phyloP scores from a whole-genome alignment of 2,113 vertebrate species.

The Blennius ocellaris region DNA sequence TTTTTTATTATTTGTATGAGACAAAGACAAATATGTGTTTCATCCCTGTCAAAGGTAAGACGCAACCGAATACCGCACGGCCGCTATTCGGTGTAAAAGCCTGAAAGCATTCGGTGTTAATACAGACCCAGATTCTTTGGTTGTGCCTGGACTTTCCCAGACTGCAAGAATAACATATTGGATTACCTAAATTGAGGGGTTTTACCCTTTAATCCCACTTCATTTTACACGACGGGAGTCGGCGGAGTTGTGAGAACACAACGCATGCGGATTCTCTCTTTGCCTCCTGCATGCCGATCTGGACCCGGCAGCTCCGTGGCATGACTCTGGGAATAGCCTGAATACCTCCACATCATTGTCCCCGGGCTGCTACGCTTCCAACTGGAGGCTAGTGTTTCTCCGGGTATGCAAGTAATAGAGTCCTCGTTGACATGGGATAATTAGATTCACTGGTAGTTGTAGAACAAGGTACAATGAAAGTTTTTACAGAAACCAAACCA shows the following conservation, averaged over 20 bases:
- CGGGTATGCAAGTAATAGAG: slow-evolving; percentile 22
- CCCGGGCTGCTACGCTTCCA: slow-evolving; percentile 27
- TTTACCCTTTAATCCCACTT: slow-evolving; percentile 62
- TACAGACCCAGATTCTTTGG: slow-evolving; percentile 32
- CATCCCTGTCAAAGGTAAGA: slow-evolving; percentile 8
- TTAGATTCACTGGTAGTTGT: not conserved
- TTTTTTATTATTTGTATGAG: slow-evolving; percentile 17
- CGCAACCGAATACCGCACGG: slow-evolving; percentile 15
- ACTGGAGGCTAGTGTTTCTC: slow-evolving; percentile 29
- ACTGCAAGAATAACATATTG: slow-evolving; percentile 54
- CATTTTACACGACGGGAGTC: slow-evolving; percentile 53
- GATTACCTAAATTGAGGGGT: slow-evolving; percentile 65
- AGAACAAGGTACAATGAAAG: not conserved
- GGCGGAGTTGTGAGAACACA: slow-evolving; percentile 56
- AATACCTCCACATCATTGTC: slow-evolving; percentile 54
- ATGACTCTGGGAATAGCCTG: slow-evolving; percentile 63
- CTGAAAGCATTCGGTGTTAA: slow-evolving; percentile 28
- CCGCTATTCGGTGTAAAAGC: not conserved
- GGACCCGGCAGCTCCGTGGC: slow-evolving; percentile 48
- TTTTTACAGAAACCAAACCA: not conserved
- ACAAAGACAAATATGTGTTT: not conserved
- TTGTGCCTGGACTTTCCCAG: slow-evolving; percentile 56
- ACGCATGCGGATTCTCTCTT: slow-evolving; percentile 55
- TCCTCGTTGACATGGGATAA: slow-evolving; percentile 5
- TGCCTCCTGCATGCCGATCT: slow-evolving; percentile 48